These are phyloP conservation scores for Dinocampus coccinellae DNA, from an alignment of 2,888 invertebrate species.

Conservation along the genomic window DNA sequence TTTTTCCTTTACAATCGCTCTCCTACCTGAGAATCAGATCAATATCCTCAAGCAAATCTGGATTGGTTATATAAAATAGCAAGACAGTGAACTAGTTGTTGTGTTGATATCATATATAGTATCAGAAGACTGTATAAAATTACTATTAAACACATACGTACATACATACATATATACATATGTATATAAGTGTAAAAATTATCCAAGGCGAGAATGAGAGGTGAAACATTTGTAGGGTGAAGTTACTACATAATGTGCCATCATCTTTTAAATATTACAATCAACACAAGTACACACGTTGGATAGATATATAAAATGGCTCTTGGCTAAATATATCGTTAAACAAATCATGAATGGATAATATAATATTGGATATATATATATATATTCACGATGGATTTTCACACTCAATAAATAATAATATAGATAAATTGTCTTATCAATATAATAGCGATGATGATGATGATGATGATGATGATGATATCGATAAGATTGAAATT, in stretches of 20 bases:
- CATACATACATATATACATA: not conserved
- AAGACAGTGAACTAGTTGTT: conserved; percentile 38
- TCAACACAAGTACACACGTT: conserved; percentile 44
- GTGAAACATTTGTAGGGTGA: conserved; percentile 42
- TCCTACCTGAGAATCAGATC: conserved; percentile 62
- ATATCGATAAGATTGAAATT: conserved; percentile 8
- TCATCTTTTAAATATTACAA: conserved; percentile 35
- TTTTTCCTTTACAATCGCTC: conserved; percentile 66
- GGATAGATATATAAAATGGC: not conserved
- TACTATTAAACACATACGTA: not conserved
- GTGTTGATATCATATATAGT: conserved; percentile 41
- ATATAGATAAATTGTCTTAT: not conserved
- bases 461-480: not conserved
- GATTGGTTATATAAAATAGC: conserved; percentile 46
- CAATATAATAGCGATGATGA: not conserved
- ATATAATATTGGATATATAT: not conserved
- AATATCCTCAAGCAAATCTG: conserved; percentile 63
- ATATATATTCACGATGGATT: not conserved
- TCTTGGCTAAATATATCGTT: not conserved
- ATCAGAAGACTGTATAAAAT: conserved; percentile 41
- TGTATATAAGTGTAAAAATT: not conserved
- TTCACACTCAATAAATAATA: conserved; percentile 11
- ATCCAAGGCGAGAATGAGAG: conserved; percentile 36
- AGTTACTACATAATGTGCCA: conserved; percentile 64
- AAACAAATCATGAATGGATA: not conserved